Evolutionary conservation across 1,140 invertebrate species (phyloP).

Genomic region (Hypsibius dujardini): DNA sequence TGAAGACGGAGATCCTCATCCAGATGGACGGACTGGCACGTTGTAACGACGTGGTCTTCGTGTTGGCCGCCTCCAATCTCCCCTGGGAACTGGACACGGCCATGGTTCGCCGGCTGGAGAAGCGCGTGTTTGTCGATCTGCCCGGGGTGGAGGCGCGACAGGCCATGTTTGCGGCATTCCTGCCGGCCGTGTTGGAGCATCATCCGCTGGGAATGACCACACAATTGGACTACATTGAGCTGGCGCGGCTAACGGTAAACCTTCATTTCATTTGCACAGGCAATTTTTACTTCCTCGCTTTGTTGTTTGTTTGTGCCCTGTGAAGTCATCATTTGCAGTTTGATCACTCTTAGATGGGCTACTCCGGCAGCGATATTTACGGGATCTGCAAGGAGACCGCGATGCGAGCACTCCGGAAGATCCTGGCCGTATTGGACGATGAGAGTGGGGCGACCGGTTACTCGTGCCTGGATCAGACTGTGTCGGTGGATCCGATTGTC

Average conservation of each 20-base stretch:
- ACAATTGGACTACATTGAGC: conserved; percentile 38
- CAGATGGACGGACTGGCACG: conserved; percentile 49
- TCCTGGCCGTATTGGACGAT: conserved; percentile 37
- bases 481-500: conserved; percentile 33
- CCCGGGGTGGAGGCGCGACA: conserved; percentile 46
- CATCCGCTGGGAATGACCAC: conserved; percentile 33
- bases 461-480: too few species aligned
- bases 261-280: too few species aligned
- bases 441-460: conserved; percentile 23
- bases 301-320: too few species aligned
- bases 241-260: conserved; percentile 34
- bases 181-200: conserved; percentile 35
- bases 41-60: conserved; percentile 48
- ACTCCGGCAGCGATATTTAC: conserved; percentile 72
- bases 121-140: conserved; percentile 59
- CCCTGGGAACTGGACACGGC: conserved; percentile 82
- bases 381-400: conserved; percentile 68
- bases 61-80: conserved; percentile 71
- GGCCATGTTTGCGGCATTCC: conserved; percentile 46
- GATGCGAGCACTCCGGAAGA: conserved; percentile 38
- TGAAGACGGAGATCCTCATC: conserved; percentile 55
- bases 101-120: conserved; percentile 67
- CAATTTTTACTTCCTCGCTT: too few species aligned
- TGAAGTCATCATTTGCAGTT: too few species aligned
- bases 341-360: conserved; percentile 34